These are phyloP conservation scores for Parasteatoda lunata DNA, from an alignment of 2,888 invertebrate genomes.

Conservation along the genomic window DNA sequence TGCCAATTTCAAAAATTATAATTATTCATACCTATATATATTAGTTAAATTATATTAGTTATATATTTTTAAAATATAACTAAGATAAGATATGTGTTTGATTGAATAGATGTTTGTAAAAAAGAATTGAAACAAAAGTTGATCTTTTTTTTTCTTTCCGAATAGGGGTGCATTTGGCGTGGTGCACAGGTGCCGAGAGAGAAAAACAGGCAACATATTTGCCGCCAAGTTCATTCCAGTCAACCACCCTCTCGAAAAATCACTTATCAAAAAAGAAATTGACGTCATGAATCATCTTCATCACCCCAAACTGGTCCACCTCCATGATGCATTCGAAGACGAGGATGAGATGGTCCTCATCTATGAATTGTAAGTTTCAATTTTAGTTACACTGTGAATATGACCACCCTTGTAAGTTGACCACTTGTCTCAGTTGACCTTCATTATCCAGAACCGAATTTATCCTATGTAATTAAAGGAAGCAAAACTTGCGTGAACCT, in stretches of 20 bases:
- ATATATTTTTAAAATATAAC: too few relatives aligned
- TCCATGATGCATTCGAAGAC: constrained; percentile 99
- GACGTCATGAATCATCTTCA: constrained; percentile 99
- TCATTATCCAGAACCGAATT: too few relatives aligned
- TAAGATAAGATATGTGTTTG: background rate
- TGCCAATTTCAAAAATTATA: too few relatives aligned
- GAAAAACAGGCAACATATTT: constrained; percentile 97
- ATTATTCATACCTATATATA: too few relatives aligned
- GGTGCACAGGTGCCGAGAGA: constrained; percentile 97
- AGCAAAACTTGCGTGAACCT: too few relatives aligned
- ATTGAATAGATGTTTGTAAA: background rate
- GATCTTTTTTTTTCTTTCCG: background rate
- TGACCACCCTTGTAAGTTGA: too few relatives aligned
- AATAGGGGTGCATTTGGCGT: constrained; percentile 94
- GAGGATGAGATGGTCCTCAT: constrained; percentile 99
- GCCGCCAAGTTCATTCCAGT: constrained; percentile 99
- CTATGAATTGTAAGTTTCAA: constrained; percentile 84
- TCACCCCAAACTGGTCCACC: constrained; percentile 96
- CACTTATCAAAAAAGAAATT: constrained; percentile 96
- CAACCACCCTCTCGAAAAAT: constrained; percentile 94
- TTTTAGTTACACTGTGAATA: background rate
- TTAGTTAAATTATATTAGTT: too few relatives aligned
- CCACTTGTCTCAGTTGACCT: too few relatives aligned
- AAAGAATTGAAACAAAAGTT: background rate
- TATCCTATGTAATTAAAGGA: too few relatives aligned